Percentiles rank a stretch among this genome's conserved stretches.
phyloP scores from a whole-genome alignment of 2,797 vertebrate species.

The Phrynocephalus guinanensis region DNA sequence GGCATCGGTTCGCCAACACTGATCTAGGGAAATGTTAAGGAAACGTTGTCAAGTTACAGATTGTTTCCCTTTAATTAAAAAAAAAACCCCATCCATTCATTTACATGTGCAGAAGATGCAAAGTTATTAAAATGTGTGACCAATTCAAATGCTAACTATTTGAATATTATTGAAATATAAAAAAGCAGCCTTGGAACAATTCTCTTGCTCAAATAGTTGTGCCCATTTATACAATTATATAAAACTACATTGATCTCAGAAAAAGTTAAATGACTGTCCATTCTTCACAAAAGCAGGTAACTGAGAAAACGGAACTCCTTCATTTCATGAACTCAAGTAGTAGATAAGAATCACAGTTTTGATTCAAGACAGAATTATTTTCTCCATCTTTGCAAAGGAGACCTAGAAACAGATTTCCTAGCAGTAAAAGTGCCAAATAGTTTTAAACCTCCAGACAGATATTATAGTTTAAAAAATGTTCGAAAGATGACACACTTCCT shows the following conservation, averaged over 20 bases:
- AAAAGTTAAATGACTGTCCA: neutral
- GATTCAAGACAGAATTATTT: neutral
- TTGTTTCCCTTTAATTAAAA: neutral
- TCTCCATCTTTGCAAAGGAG: neutral
- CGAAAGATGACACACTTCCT: constrained; percentile 31
- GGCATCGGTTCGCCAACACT: too few species aligned
- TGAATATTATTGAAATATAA: constrained; percentile 13
- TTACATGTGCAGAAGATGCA: neutral
- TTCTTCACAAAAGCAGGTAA: neutral
- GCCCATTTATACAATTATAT: neutral
- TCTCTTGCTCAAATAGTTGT: neutral
- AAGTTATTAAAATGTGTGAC: neutral
- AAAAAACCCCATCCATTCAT: neutral
- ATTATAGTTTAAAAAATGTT: constrained; percentile 12
- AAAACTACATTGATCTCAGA: neutral
- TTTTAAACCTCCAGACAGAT: constrained; percentile 23
- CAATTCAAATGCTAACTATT: neutral
- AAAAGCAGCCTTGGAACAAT: constrained; percentile 3
- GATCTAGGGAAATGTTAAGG: constrained; percentile 5
- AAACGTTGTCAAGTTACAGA: constrained; percentile 15
- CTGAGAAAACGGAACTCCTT: neutral
- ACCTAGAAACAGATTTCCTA: neutral
- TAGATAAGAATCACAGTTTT: neutral
- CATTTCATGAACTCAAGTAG: constrained; percentile 11
- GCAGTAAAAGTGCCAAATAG: neutral